A percentile compares a stretch with the other conserved stretches of the same genome.
Conservation (phyloP, 2,113 vertebrate genomes). For the Riparia riparia region DNA sequence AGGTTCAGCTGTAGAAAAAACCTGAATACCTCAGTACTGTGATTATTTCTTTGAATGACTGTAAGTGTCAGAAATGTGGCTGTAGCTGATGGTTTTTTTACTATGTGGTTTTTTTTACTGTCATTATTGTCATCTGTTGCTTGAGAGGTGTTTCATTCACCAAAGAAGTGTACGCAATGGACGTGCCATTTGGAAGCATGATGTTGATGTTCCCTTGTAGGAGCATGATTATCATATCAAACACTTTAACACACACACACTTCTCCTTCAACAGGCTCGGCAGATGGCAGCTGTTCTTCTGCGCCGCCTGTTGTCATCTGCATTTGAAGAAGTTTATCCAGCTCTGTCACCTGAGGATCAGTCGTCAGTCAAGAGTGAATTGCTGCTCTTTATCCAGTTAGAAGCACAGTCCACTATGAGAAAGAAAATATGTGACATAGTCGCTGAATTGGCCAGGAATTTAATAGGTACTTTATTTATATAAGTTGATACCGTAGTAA, state of each 20-base stretch:
- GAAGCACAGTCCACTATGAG: slow-evolving; percentile 90
- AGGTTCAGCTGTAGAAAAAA: background rate
- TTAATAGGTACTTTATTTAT: slow-evolving; percentile 84
- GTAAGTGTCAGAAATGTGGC: background rate
- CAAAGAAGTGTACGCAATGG: background rate
- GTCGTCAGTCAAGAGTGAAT: slow-evolving; percentile 89
- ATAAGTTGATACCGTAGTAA: background rate
- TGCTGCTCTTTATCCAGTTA: slow-evolving; percentile 91
- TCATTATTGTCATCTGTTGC: background rate
- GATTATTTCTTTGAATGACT: background rate
- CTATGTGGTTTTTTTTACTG: background rate
- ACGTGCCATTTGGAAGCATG: background rate
- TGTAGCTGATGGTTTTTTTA: background rate
- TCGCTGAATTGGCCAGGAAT: slow-evolving; percentile 93
- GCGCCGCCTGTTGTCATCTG: slow-evolving; percentile 92
- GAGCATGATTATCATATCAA: background rate
- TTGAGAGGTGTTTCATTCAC: background rate
- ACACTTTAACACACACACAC: background rate
- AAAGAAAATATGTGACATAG: slow-evolving; percentile 96
- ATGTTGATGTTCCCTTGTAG: background rate
- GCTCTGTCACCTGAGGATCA: slow-evolving; percentile 89
- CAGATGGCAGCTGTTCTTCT: slow-evolving; percentile 97
- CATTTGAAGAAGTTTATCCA: slow-evolving; percentile 96
- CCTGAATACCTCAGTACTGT: background rate
- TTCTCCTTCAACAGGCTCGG: slow-evolving; percentile 80